A percentile compares a stretch with the other conserved stretches of the same genome.
phyloP scores from a whole-genome alignment of 2,888 invertebrate genomes.

The Drosophila macrothrix region DNA sequence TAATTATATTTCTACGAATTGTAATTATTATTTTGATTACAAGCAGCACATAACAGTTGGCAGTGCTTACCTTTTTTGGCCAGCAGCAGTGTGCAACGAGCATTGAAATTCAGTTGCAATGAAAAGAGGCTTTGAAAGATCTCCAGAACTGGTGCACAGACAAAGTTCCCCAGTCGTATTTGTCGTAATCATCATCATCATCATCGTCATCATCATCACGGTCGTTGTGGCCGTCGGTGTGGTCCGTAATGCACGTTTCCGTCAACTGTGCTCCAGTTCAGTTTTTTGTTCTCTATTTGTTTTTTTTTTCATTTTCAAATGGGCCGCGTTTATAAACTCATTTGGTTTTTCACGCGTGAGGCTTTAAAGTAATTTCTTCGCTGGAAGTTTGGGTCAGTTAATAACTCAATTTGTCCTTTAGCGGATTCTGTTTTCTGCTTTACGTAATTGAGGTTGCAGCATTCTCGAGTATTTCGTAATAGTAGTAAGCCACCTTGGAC shows the following conservation, averaged over 20 bases:
- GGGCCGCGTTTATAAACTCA: constrained; percentile 56
- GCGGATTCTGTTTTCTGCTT: constrained; percentile 30
- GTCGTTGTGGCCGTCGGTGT: constrained; percentile 29
- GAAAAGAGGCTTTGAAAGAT: constrained; percentile 25
- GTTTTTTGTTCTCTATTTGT: constrained; percentile 11
- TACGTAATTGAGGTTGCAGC: constrained; percentile 47
- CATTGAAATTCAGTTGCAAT: constrained; percentile 49
- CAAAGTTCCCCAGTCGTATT: constrained; percentile 40
- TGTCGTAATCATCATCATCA: background rate
- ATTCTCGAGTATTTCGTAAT: constrained; percentile 37
- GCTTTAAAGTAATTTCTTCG: constrained; percentile 31
- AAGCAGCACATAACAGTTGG: constrained; percentile 17
- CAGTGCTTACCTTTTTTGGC: constrained; percentile 62
- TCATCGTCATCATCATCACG: background rate
- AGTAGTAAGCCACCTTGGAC: constrained; percentile 32
- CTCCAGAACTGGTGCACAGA: constrained; percentile 42
- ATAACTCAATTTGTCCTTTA: constrained; percentile 61
- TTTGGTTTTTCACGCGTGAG: constrained; percentile 44
- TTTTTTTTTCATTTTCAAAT: background rate
- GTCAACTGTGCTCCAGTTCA: constrained; percentile 46
- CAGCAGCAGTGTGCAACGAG: constrained; percentile 25
- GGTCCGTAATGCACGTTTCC: constrained; percentile 58
- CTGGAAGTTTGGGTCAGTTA: constrained; percentile 17
- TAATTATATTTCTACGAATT: background rate
- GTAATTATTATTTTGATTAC: constrained; percentile 35